Evolutionary conservation across 2,888 invertebrate genomes (phyloP).

Genomic region (Drosophila subquinaria): DNA sequence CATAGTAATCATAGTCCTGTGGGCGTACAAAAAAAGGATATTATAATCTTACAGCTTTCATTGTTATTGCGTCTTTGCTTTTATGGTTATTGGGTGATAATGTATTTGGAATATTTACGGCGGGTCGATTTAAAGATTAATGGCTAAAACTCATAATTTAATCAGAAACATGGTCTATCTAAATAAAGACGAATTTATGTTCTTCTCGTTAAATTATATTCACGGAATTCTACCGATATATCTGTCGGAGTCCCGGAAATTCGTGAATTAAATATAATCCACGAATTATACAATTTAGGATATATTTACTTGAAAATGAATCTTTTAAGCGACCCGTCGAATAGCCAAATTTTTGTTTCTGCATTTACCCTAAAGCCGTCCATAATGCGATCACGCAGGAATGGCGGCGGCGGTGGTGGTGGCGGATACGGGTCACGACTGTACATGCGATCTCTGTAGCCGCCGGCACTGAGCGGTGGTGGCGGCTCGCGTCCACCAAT

Average conservation of each 20-base stretch:
- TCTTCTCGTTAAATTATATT: neutral
- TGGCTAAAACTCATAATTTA: conserved; percentile 9
- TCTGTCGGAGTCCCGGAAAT: neutral
- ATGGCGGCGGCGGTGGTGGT: conserved; percentile 94
- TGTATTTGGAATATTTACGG: conserved; percentile 27
- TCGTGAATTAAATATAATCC: neutral
- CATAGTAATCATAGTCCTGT: conserved; percentile 90
- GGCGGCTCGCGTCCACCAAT: conserved; percentile 86
- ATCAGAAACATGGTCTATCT: neutral
- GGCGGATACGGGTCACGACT: conserved; percentile 96
- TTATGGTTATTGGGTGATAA: neutral
- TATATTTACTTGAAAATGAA: neutral
- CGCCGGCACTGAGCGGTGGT: conserved; percentile 84
- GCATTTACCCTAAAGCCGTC: conserved; percentile 93
- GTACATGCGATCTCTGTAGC: conserved; percentile 94
- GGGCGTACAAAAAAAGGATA: conserved; percentile 14
- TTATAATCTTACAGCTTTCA: neutral
- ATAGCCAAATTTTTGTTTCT: conserved; percentile 40
- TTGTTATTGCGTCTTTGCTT: neutral
- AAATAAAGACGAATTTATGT: neutral
- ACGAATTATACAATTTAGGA: neutral
- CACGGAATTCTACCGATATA: neutral
- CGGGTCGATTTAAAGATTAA: conserved; percentile 56
- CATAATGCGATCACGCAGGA: conserved; percentile 96
- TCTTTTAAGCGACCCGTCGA: conserved; percentile 54